Evolutionary conservation across 2,888 invertebrate species (phyloP), one percentile per base, ranked within the genome.

Genomic region (Conus canariensis): DNA sequence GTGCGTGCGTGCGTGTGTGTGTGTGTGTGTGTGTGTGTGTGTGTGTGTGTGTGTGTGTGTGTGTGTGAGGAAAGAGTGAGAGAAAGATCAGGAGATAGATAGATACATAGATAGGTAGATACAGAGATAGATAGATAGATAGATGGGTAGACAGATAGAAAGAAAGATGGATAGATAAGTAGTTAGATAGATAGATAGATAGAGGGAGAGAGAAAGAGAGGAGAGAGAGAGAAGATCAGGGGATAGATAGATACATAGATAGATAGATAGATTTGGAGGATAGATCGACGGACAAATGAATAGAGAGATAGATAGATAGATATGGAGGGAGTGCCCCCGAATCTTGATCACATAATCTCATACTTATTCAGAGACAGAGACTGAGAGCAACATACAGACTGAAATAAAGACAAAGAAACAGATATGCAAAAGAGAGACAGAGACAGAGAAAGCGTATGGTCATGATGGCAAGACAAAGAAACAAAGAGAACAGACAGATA

Each of bases 341-440:
- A 45, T 45, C 45, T 45, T 45, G 45, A 45, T 45, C 45, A 45
- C 3, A 45, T 30, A 30, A 30, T 45, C 45, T 45, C 45, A 45
- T 45, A 45, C 45, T 2, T 4, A 30, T 30, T 1, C 30, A 56
- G 22, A 45, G 82, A 85, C 12, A 12, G 85, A 56, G 60, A 60
- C 60, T 60, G 12, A 85, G 85, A 25, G 25, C 5, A 10, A 85
- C 9, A 60, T 25, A n/a, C 10, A 60, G 25, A 60, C n/a, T 25
- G 25, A n/a, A n/a, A 60, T 0, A 25, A n/a, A 60, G 60, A 60
- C 10, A 59, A 16, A 25, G 85, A n/a, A 10, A 59, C 9, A 58
- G 19, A 56, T 9, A 30, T 10, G 58, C 12, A n/a, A 83, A 83
- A 58, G 60, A 85, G 60, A 85, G 85, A 85, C n/a, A 85, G 85